These are phyloP conservation scores for Xylocopa sonorina DNA, from an alignment of 1,140 invertebrate genomes.

Conservation along the genomic window DNA sequence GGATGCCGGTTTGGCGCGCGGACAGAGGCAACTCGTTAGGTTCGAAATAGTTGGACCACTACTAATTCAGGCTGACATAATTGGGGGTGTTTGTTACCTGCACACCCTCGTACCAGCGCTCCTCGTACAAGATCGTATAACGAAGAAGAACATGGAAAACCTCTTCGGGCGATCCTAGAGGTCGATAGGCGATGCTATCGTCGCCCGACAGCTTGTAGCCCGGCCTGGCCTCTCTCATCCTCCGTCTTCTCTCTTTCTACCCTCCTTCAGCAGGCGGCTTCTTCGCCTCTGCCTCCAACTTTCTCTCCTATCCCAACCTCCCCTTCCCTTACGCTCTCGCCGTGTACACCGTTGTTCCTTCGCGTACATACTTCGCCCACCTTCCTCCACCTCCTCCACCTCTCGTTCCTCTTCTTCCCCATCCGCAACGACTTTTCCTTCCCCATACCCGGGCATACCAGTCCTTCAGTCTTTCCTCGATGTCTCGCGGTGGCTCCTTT, in stretches of 20 bases:
- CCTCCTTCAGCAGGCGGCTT: constrained; percentile 51
- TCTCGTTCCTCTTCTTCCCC: constrained; percentile 25
- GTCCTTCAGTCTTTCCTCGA: background rate
- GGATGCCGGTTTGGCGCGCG: constrained; percentile 24
- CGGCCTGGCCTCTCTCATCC: constrained; percentile 66
- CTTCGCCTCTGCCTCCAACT: constrained; percentile 40
- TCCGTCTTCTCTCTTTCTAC: constrained; percentile 55
- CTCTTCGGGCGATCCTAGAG: constrained; percentile 78
- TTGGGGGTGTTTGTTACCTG: constrained; percentile 81
- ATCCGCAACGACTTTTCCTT: constrained; percentile 51
- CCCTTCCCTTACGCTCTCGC: constrained; percentile 9
- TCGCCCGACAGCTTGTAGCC: constrained; percentile 77
- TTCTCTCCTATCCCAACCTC: constrained; percentile 37
- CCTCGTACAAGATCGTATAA: constrained; percentile 80
- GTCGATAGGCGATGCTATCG: constrained; percentile 80
- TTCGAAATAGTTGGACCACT: constrained; percentile 76
- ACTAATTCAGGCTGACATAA: constrained; percentile 82
- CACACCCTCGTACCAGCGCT: constrained; percentile 74
- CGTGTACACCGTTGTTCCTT: constrained; percentile 46
- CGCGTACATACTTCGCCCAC: constrained; percentile 15
- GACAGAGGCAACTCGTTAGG: constrained; percentile 73
- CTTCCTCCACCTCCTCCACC: constrained; percentile 12
- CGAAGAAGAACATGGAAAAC: constrained; percentile 82
- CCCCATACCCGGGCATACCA: constrained; percentile 4
- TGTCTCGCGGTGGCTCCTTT: background rate